phyloP scores from a whole-genome alignment of 2,888 invertebrate species.

The Drosophila pseudotakahashii region DNA sequence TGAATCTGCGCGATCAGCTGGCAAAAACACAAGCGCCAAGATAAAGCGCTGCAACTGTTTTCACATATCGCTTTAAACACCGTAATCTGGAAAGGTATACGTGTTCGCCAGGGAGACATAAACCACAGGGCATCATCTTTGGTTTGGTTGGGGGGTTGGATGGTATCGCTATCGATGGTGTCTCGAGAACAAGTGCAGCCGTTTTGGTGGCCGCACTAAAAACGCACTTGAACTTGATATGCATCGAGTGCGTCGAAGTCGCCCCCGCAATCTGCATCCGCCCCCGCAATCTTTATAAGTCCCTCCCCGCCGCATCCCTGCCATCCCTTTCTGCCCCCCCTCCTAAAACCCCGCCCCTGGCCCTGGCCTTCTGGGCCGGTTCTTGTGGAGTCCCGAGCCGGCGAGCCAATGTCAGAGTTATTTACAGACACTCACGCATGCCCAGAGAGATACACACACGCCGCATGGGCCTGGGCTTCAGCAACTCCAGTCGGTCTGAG shows the following conservation, averaged over 20 bases:
- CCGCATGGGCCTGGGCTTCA: slow-evolving; percentile 7
- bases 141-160: too few relatives aligned
- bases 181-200: slow-evolving; percentile 17
- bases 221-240: slow-evolving; percentile 34
- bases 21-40: slow-evolving; percentile 1
- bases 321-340: neutral
- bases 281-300: slow-evolving; percentile 9
- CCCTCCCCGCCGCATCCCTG: neutral
- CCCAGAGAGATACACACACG: slow-evolving; percentile 8
- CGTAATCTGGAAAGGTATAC: slow-evolving; percentile 31
- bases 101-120: slow-evolving; percentile 15
- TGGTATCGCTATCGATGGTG: slow-evolving; percentile 7
- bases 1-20: slow-evolving; percentile 23
- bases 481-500: slow-evolving; percentile 3
- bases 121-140: slow-evolving; percentile 10
- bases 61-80: neutral
- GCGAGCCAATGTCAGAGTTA: slow-evolving; percentile 11
- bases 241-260: slow-evolving; percentile 3
- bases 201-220: neutral
- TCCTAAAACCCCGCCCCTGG: neutral
- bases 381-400: slow-evolving; percentile 15
- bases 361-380: slow-evolving; percentile 18
- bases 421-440: slow-evolving; percentile 22
- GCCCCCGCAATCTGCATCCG: slow-evolving; percentile 16
- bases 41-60: slow-evolving; percentile 6